Evolutionary conservation across 2,888 invertebrate species (phyloP).

Genomic region (Napeogenes inachia): DNA sequence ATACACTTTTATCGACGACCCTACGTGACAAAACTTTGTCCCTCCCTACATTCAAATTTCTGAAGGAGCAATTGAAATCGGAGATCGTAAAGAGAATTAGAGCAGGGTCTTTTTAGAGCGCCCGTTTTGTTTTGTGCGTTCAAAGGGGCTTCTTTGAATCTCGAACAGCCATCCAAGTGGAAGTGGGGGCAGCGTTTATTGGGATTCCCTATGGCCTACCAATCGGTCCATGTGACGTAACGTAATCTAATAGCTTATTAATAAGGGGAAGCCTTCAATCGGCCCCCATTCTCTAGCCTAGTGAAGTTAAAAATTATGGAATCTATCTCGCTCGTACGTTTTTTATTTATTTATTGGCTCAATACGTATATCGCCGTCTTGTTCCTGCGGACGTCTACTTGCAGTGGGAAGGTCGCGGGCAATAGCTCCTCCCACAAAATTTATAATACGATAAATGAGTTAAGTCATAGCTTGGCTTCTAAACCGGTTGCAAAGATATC

Average conservation of each 20-base stretch:
- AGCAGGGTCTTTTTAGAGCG: conserved; percentile 72
- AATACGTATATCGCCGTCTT: conserved; percentile 62
- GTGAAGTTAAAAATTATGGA: conserved; percentile 65
- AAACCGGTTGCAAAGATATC: conserved; percentile 66
- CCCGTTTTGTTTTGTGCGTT: conserved; percentile 71
- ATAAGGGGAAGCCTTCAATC: conserved; percentile 70
- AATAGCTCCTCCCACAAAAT: conserved; percentile 73
- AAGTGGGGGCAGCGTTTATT: conserved; percentile 74
- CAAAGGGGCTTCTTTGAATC: conserved; percentile 76
- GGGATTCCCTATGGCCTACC: conserved; percentile 75
- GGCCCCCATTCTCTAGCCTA: conserved; percentile 73
- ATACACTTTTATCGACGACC: conserved; percentile 59
- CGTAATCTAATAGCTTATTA: conserved; percentile 78
- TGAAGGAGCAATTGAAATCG: conserved; percentile 78
- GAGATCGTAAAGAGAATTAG: conserved; percentile 78
- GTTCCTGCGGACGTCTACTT: conserved; percentile 49
- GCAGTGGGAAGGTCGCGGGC: conserved; percentile 64
- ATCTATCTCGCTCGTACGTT: conserved; percentile 55
- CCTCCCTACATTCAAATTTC: conserved; percentile 77
- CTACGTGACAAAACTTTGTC: conserved; percentile 77
- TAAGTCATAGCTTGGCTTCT: conserved; percentile 49
- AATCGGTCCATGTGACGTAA: conserved; percentile 69
- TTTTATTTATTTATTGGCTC: conserved; percentile 47
- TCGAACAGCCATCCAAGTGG: conserved; percentile 72
- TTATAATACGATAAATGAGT: conserved; percentile 74